Evolutionary conservation across 1,140 invertebrate genomes (phyloP).

Genomic region (Diplogasteroides magnus): DNA sequence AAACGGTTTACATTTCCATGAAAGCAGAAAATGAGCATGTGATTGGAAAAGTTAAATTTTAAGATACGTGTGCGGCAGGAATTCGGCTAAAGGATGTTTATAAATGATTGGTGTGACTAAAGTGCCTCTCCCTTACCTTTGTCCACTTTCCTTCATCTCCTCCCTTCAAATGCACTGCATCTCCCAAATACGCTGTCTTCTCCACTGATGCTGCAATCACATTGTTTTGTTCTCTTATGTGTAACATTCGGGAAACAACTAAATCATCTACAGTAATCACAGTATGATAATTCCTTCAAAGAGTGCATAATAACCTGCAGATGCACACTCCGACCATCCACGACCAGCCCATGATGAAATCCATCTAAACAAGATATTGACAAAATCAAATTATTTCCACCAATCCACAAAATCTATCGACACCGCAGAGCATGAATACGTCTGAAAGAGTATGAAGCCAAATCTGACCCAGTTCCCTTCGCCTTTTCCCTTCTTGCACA

Average conservation of each 20-base stretch:
- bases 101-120: no score
- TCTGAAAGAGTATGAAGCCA: no score
- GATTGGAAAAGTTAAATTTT: no score
- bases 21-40: no score
- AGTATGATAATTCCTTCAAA: no score
- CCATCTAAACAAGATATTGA: constrained; percentile 17
- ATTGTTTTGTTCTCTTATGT: neutral
- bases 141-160: neutral
- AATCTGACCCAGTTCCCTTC: constrained; percentile 2
- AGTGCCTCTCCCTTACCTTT: neutral
- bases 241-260: no score
- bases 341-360: constrained; percentile 21
- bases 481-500: constrained; percentile 31
- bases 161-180: neutral
- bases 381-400: no score
- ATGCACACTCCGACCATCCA: constrained; percentile 7
- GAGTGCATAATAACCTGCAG: neutral
- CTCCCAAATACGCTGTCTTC: neutral
- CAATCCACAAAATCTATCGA: no score
- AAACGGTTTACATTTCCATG: neutral
- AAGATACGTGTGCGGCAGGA: no score
- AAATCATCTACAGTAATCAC: neutral
- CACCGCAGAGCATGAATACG: no score
- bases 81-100: no score
- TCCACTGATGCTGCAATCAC: neutral